Evolutionary conservation across 2,888 invertebrate species (phyloP).

Genomic region (Colletes collaris): DNA sequence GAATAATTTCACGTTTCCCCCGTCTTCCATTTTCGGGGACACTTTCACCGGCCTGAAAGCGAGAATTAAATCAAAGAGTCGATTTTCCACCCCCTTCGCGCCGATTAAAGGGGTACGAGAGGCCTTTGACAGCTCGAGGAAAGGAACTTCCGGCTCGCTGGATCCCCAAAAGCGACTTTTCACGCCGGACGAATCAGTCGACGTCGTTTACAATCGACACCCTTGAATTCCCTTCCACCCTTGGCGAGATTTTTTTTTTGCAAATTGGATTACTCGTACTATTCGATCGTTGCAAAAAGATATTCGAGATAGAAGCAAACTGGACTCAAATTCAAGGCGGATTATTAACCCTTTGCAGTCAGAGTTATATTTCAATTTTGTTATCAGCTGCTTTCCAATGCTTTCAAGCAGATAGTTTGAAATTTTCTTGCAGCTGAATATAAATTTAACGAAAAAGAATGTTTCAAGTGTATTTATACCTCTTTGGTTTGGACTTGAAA

Average conservation of each 20-base stretch:
- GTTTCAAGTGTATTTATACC: no score
- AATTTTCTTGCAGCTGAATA: no score
- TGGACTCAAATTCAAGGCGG: no score
- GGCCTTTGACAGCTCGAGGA: neutral
- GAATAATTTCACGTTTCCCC: neutral
- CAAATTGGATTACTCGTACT: no score
- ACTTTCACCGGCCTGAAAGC: conserved; percentile 19
- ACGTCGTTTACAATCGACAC: conserved; percentile 23
- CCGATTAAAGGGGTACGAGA: neutral
- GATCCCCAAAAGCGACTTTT: neutral
- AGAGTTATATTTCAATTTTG: no score
- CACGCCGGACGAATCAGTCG: neutral
- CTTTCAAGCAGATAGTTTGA: no score
- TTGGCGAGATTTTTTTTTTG: no score
- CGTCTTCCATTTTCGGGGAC: neutral
- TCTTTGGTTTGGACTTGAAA: no score
- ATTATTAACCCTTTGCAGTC: no score
- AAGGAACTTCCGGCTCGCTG: neutral
- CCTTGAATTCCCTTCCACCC: conserved; percentile 37
- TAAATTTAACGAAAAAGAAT: no score
- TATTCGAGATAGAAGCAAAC: neutral
- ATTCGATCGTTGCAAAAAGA: neutral
- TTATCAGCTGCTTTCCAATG: no score
- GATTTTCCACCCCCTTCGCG: neutral
- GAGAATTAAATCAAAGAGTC: conserved; percentile 13